phyloP scores from a whole-genome alignment of 2,888 invertebrate species.

The Macaria notata region DNA sequence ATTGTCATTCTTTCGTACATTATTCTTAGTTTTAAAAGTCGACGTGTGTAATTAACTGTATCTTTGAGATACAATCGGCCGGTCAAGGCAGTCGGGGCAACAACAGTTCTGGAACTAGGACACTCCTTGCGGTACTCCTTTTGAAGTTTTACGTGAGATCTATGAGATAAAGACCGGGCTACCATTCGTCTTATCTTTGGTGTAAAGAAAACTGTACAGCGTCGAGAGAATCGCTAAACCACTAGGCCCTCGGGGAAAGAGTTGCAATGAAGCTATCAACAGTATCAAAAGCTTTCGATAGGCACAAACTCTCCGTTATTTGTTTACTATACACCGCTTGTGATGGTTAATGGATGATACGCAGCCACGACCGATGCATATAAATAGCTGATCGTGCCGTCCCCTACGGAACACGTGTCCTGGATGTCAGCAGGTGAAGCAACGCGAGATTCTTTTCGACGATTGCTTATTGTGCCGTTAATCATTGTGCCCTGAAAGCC shows the following conservation, averaged over 20 bases:
- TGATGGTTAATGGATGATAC: slow-evolving; percentile 65
- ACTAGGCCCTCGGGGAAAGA: slow-evolving; percentile 7
- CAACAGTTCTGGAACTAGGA: slow-evolving; percentile 42
- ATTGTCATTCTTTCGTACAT: slow-evolving; percentile 14
- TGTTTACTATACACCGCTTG: slow-evolving; percentile 56
- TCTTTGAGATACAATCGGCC: slow-evolving; percentile 38
- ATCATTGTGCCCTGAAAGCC: slow-evolving; percentile 40
- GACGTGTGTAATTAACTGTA: slow-evolving; percentile 24
- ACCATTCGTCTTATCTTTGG: slow-evolving; percentile 17
- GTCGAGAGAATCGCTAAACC: slow-evolving; percentile 1
- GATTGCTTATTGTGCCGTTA: slow-evolving; percentile 48
- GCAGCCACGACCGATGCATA: slow-evolving; percentile 54
- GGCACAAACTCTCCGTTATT: slow-evolving; percentile 41
- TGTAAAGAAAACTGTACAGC: slow-evolving; percentile 1
- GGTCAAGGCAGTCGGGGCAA: slow-evolving; percentile 30
- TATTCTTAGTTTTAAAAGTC: slow-evolving; percentile 9
- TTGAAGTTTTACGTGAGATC: slow-evolving; percentile 52
- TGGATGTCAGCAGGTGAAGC: slow-evolving; percentile 49
- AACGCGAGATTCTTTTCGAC: slow-evolving; percentile 46
- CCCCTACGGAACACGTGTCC: slow-evolving; percentile 56
- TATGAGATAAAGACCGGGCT: slow-evolving; percentile 48
- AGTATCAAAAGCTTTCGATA: slow-evolving; percentile 26
- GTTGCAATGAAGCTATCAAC: slow-evolving; percentile 13
- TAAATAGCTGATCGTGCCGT: slow-evolving; percentile 53
- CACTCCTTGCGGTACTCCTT: slow-evolving; percentile 53